These are phyloP conservation scores for Tetraodon nigroviridis DNA, from an alignment of 2,113 vertebrate genomes.

Conservation along the genomic window DNA sequence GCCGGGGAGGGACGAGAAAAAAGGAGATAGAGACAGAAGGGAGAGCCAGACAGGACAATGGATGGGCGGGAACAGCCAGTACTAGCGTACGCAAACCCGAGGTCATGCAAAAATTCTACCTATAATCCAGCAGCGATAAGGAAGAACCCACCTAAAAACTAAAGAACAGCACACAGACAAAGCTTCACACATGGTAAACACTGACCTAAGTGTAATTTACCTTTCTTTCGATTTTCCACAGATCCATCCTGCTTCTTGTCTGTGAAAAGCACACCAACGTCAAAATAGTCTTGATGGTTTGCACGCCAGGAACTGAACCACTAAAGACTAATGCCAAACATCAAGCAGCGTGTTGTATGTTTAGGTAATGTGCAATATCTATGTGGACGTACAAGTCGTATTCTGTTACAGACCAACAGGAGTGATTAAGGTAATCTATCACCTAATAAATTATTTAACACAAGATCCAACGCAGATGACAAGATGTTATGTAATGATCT, in stretches of 20 bases:
- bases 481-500: too few species aligned
- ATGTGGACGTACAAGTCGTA: too few species aligned
- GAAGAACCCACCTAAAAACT: not conserved
- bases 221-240: constrained; percentile 96
- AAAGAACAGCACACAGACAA: not conserved
- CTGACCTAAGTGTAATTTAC: constrained; percentile 67
- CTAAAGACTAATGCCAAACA: not conserved
- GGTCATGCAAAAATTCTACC: constrained; percentile 34
- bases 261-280: constrained; percentile 59
- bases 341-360: too few species aligned
- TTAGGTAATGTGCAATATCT: too few species aligned
- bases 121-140: constrained; percentile 12
- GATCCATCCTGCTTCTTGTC: constrained; percentile 97
- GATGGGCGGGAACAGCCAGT: constrained; percentile 38
- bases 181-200: constrained; percentile 4
- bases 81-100: constrained; percentile 17
- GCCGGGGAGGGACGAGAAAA: constrained; percentile 50
- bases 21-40: constrained; percentile 31
- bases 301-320: not conserved
- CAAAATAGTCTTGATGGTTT: not conserved
- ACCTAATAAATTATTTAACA: too few species aligned
- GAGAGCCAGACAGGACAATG: constrained; percentile 44
- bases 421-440: too few species aligned
- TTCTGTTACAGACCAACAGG: too few species aligned
- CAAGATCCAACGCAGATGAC: too few species aligned